Base-by-base conservation (phyloP, 2,888 invertebrate genomes). In the Bhutanitis thaidina region DNA sequence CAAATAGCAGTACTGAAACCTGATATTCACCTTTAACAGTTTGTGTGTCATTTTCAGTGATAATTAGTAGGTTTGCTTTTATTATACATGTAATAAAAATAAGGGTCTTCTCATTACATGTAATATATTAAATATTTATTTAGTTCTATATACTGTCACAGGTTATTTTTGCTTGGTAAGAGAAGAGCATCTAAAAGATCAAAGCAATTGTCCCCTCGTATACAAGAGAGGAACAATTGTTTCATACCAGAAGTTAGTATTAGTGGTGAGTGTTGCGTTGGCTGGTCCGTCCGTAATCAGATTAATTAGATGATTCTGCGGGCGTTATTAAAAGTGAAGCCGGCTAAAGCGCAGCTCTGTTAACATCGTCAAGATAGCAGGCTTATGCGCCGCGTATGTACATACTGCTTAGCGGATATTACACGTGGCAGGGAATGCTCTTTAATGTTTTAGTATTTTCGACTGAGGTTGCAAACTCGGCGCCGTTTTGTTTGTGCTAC, bases 381-480 rank as follows among this genome's bases (percentile, higher is more conserved):
- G 84, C 85, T 87, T 84, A 84, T 76, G 78, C 72, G 64, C 71
- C 73, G 70, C 77, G 71, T 76, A 74, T 74, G 79, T 76, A 74
- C n/a, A n/a, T 74, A 77, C 77, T 80, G 82, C 83, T 86, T 83
- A 83, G 77, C 73, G 76, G 77, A 84, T 86, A 85, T 87, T 81
- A 82, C 87, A 84, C 81, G 77, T 83, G 75, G 73, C 79, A 67
- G 67, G 67, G 78, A 84, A 81, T 78, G 79, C 80, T 83, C 83
- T 88, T 88, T 85, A 87, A 87, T 86, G 86, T 86, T 88, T 88
- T 80, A 85, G 85, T 82, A 87, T 86, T 87, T 87, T 85, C 80
- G 84, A 86, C 86, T 85, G 85, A 84, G 85, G 85, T 86, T 87
- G 86, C 79, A 78, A 88, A 84, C 84, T 86, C 80, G 56, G 75